Evolutionary conservation across 2,888 invertebrate genomes (phyloP).

Genomic region (Drosophila niveifrons): DNA sequence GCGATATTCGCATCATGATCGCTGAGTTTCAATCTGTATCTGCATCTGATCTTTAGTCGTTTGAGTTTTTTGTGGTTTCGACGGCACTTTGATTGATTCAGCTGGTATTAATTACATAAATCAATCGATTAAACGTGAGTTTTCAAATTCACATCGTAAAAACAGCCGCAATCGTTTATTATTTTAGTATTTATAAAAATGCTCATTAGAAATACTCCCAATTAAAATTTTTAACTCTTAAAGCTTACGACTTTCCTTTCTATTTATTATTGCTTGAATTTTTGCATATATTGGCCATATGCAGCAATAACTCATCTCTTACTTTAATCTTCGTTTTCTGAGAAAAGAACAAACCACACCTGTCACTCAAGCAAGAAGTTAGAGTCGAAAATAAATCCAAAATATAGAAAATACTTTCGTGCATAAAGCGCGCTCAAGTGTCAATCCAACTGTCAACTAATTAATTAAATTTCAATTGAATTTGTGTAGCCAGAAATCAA

Average conservation of each 20-base stretch:
- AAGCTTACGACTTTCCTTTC: not conserved
- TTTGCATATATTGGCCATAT: not conserved
- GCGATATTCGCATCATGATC: slow-evolving; percentile 35
- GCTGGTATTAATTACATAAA: slow-evolving; percentile 49
- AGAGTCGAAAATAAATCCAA: slow-evolving; percentile 20
- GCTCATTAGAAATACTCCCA: not conserved
- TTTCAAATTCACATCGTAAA: slow-evolving; percentile 39
- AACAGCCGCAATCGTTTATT: slow-evolving; percentile 1
- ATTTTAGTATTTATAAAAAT: slow-evolving; percentile 6
- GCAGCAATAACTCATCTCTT: not conserved
- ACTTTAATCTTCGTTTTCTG: slow-evolving; percentile 54
- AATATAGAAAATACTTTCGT: slow-evolving; percentile 28
- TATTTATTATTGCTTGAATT: not conserved
- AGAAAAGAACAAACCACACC: slow-evolving; percentile 63
- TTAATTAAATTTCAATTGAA: slow-evolving; percentile 85
- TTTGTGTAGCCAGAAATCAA: slow-evolving; percentile 75
- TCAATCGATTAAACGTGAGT: slow-evolving; percentile 52
- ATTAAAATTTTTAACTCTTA: not conserved
- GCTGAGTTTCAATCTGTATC: slow-evolving; percentile 24
- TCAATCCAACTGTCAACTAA: slow-evolving; percentile 84
- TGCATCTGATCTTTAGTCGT: slow-evolving; percentile 23
- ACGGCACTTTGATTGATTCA: slow-evolving; percentile 66
- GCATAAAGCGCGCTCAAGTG: slow-evolving; percentile 65
- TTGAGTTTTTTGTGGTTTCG: slow-evolving; percentile 20
- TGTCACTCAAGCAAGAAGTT: slow-evolving; percentile 57